Base-by-base conservation (phyloP, 1,140 invertebrate species). In the Leptinotarsa texana region DNA sequence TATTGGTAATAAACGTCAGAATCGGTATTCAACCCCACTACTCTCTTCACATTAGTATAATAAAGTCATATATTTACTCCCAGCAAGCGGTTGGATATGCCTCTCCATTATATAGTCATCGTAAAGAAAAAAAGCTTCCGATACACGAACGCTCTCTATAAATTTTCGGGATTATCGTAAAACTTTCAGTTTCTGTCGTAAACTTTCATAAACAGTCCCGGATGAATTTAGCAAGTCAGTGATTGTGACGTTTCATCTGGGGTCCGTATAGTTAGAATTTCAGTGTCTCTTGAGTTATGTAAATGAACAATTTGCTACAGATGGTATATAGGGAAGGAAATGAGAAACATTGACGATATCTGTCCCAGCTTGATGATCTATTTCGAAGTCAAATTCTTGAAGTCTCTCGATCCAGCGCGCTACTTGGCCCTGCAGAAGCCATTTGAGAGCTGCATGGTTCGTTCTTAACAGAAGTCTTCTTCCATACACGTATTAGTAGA, bases 1-100 rank as follows among this genome's bases (percentile, higher is more conserved):
- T 75, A 78, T 76, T 75, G 74, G 74, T 78, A 78, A 78, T 78
- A 78, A 78, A 78, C 72, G 77, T 78, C 77, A 75, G 69, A 70
- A 70, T 75, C 68, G 71, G 62, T 69, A 72, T 78, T 74, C 68
- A 69, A 71, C 68, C 72, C 74, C 69, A 74, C 72, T 74, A 62
- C 74, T 67, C 74, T 65, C 51, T 63, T 48, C 47, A 72, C 77
- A 78, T 78, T 78, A 78, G 77, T 78, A 78, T 78, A 78, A 78
- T 78, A 78, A 78, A 78, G 73, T 72, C 77, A 74, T 78, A 75
- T 78, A 75, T 75, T 47, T 61, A 69, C 77, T 74, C 69, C 42
- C 77, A 65, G 63, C 63, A 24, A 65, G 21, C 63, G 21, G 13
- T 22, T 65, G 27, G 65, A 27, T 67, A 72, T 62, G 65, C 27